Evolutionary conservation across 2,888 invertebrate species (phyloP), one percentile per base, ranked within the genome.

Genomic region (Neoscelio sp.): DNA sequence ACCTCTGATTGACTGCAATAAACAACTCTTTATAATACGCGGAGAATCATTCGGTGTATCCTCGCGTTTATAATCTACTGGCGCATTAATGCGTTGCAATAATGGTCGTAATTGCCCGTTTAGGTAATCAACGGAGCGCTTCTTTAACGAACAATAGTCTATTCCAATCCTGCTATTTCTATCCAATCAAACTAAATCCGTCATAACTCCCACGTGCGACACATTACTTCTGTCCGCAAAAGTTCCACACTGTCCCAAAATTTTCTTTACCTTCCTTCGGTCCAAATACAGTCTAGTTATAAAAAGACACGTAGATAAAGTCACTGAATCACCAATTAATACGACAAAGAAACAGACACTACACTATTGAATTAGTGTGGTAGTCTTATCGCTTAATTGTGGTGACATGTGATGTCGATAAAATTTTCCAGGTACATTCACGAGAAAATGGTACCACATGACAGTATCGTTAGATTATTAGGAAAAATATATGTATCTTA

Each of bases 61-160:
- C 23, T 12, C 20, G 54, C 20, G 38, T 18, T 28, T 58, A 35
- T 64, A 65, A 67, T 71, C 62, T 33, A 68, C 18, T 12, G 26
- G 42, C 30, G 15, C 54, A 62, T 60, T 73, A 67, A 68, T 65
- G 62, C 40, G 30, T 18, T 46, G 52, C 30, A 71, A 65, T 58
- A 48, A 74, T 40, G 42, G 50, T 70, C 28, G 64, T 70, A 78
- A 74, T 70, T 74, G 67, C 15, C 50, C 46, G 70, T 74, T 74
- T 73, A 74, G 65, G 30, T 74, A 64, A 74, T 78, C 74, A 74
- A 70, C 78, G 44, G 26, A 48, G 23, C 48, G 40, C 42, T 73
- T 65, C 64, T 73, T 60, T 30, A 50, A 35, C 44, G 52, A 65
- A 77, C 68, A 62, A 76, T 54, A 50, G 62, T 60, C 48, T 28